Evolutionary conservation across 35 echinoderm and acorn worm genomes (phyloP).

Genomic region (Lytechinus pictus): DNA sequence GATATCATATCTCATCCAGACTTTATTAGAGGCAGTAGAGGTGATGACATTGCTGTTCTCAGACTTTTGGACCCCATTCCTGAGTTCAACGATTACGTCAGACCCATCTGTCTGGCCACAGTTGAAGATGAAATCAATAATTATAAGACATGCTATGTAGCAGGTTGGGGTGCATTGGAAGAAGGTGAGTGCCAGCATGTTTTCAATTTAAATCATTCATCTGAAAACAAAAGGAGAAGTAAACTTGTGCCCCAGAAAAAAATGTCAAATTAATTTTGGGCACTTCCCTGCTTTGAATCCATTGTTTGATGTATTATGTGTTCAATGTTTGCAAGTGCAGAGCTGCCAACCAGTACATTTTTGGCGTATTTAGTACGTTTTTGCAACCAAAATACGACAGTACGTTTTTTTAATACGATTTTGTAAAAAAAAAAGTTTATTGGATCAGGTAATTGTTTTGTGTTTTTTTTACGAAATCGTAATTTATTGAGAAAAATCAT

Average conservation of each 20-base stretch:
- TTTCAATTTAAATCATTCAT: background rate
- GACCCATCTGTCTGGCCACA: slow-evolving; percentile 53
- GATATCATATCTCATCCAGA: slow-evolving; percentile 43
- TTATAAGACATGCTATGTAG: slow-evolving; percentile 57
- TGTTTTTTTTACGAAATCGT: too few relatives aligned
- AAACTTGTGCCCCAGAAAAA: background rate
- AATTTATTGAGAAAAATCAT: too few relatives aligned
- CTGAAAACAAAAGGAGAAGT: background rate
- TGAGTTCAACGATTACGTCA: slow-evolving; percentile 24
- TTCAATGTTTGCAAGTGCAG: too few relatives aligned
- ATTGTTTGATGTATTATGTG: too few relatives aligned
- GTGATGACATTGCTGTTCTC: slow-evolving; percentile 46
- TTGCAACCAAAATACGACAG: too few relatives aligned
- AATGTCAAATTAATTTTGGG: background rate
- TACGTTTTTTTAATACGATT: too few relatives aligned
- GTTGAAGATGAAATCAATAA: background rate
- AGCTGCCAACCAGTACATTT: too few relatives aligned
- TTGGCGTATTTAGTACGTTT: too few relatives aligned
- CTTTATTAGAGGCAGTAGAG: background rate
- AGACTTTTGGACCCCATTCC: slow-evolving; percentile 39
- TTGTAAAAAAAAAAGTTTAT: too few relatives aligned
- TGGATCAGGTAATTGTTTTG: too few relatives aligned
- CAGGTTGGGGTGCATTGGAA: slow-evolving; percentile 52
- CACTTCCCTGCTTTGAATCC: too few relatives aligned
- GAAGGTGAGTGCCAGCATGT: background rate